These are phyloP conservation scores for Phrynocephalus vlangalii DNA, from an alignment of 2,797 vertebrate genomes.

Conservation along the genomic window DNA sequence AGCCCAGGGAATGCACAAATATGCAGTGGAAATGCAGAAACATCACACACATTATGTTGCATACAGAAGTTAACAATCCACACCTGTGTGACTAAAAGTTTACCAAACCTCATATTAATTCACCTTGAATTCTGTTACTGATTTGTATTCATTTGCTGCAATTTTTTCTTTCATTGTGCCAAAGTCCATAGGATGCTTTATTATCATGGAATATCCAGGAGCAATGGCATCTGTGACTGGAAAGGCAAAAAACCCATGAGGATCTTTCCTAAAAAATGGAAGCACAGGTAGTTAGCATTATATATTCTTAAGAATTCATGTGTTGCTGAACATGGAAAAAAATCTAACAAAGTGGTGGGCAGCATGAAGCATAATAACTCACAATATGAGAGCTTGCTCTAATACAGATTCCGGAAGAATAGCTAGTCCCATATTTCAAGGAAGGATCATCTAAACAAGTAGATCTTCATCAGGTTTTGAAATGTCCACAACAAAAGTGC, in stretches of 20 bases:
- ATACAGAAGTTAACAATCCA: constrained; percentile 11
- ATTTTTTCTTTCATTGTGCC: constrained; percentile 99
- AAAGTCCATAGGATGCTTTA: constrained; percentile 99
- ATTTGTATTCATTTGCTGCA: constrained; percentile 92
- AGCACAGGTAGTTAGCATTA: not conserved
- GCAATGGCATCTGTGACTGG: constrained; percentile 97
- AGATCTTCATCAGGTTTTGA: not conserved
- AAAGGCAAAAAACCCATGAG: constrained; percentile 96
- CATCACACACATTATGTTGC: not conserved
- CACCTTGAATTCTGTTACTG: constrained; percentile 98
- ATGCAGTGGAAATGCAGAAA: not conserved
- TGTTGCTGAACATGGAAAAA: not conserved
- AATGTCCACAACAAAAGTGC: not conserved
- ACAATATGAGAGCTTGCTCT: not conserved
- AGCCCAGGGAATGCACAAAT: not conserved
- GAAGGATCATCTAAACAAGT: not conserved
- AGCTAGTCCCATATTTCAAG: not conserved
- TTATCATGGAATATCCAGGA: constrained; percentile 97
- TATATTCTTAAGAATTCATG: not conserved
- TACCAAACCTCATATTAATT: constrained; percentile 42
- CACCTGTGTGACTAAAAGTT: not conserved
- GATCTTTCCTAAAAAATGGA: constrained; percentile 89
- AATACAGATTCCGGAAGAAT: not conserved
- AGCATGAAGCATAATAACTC: not conserved
- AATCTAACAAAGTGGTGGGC: not conserved